Base-by-base conservation (phyloP, 30 jellyfish, hydroid and myxozoan species). In the Aurelia sp. region DNA sequence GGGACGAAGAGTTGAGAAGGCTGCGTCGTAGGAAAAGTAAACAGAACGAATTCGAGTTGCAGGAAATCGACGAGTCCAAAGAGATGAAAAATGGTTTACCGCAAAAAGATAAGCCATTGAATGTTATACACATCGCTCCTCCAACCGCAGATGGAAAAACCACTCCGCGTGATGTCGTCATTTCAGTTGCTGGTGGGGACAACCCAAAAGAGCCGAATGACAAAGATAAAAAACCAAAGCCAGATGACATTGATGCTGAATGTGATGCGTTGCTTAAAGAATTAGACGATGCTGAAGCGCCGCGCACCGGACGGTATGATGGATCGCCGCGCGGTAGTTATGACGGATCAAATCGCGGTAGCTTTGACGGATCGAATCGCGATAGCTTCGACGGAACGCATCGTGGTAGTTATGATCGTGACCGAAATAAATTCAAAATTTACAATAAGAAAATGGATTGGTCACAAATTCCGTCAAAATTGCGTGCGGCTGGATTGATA, bases 401-500 rank as follows among this genome's bases (percentile, higher is more conserved):
- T 44, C 55, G 55, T 44, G 55, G 55, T 3, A 44, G 55, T 44
- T 44, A 44, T 44, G 55, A 63, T 3, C 60, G 85, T 16, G 71
- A 75, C 21, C 69, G 61, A 58, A 31, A 66, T 27, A 76, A 90
- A 11, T 30, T 82, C 55, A 73, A 90, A 52, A 90, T 90, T 7
- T 76, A 19, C 76, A 10, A 50, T 11, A 76, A 82, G 68, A 90
- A 90, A 65, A 84, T 74, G 5, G 97, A 90, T 37, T 90, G 97
- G 97, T 90, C 97, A 11, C 97, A 90, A 40, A 94, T 90, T 7
- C 90, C 81, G 31, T 90, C 97, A 13, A 83, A 82, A 23, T 53
- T 90, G 82, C 73, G 78, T 16, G 71, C 88, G 62, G 84, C 86
- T 27, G 96, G 97, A 12, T 50, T 90, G 76, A 18, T 88, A 20